Base-by-base conservation (phyloP, 35 echinoderm and acorn worm species). In the Acanthaster planci region DNA sequence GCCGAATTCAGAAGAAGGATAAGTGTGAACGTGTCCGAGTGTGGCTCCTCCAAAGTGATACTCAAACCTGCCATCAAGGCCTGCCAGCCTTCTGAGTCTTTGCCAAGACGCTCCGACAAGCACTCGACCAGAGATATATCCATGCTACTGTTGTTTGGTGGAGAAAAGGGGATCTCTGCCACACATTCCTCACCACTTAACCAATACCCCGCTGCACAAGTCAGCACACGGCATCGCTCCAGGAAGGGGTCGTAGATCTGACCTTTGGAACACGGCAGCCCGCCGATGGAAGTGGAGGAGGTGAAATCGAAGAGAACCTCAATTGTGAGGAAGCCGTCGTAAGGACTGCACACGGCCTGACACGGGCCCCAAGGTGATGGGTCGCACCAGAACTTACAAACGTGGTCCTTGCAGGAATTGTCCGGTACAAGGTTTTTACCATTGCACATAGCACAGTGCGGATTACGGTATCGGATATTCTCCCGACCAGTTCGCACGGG, bases 201-300 rank as follows among this genome's bases (percentile, higher is more conserved):
- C 3, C 38, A 15, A 51, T 58, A 83, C 19, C 56, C 53, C 15
- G 81, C 35, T 2, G 81, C 51, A 37, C 81, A 83, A 37, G 81
- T 38, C 10, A 83, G 81, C 32, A 53, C 32, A 7, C 52, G 30
- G 29, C 81, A 59, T 15, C 14, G 10, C 31, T 32, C 37, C 54
- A 83, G 35, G 81, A 83, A 83, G 12, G 81, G 81, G 38, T 83
- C 81, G 38, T 57, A 83, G 29, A 60, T 57, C 27, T 53, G 29
- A 16, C 44, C 44, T 12, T 60, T 53, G 8, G 4, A 19, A 32
- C 81, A 83, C 8, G n/a, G 19, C 6, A 38, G 12, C 12, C 40
- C 29, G 27, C 52, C 23, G 38, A 44, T 57, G 18, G 56, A 30
- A 23, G 21, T 58, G 12, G 51, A 0, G 6, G 76, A 80, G 0